Percentiles rank a stretch among this genome's conserved stretches.
These are phyloP conservation scores for Smittia sp. DNA, from an alignment of 2,888 invertebrate genomes.

Conservation along the genomic window DNA sequence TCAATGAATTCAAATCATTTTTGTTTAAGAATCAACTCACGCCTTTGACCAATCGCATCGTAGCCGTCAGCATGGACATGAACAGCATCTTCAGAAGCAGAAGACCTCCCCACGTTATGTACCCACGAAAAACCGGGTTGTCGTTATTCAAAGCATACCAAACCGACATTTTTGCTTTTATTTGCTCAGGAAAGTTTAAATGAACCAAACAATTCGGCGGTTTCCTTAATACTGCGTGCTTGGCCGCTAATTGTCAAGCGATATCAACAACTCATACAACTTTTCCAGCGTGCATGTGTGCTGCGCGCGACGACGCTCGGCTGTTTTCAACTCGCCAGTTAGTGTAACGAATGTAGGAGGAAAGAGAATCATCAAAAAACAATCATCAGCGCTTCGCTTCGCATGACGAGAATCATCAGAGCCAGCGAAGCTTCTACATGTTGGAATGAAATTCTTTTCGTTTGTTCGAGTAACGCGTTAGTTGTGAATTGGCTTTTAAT, in stretches of 20 bases:
- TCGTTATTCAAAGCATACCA: slow-evolving; percentile 5
- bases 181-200: no score
- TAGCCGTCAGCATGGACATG: slow-evolving; percentile 48
- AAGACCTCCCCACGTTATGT: slow-evolving; percentile 47
- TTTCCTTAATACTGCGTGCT: no score
- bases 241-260: no score
- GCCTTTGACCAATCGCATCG: slow-evolving; percentile 47
- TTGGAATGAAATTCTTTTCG: no score
- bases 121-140: slow-evolving; percentile 46
- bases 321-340: no score
- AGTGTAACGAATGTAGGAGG: neutral
- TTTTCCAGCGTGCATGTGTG: no score
- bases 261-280: no score
- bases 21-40: slow-evolving; percentile 43
- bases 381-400: neutral
- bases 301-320: no score
- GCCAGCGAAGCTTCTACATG: no score
- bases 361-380: neutral
- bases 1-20: neutral
- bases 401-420: no score
- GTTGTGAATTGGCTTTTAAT: slow-evolving; percentile 5
- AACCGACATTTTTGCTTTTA: slow-evolving; percentile 8
- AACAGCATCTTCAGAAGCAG: slow-evolving; percentile 49
- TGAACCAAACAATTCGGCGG: no score
- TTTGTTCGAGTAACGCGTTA: neutral